A percentile compares a stretch with the other conserved stretches of the same genome.
phyloP scores from a whole-genome alignment of 2,113 vertebrate genomes.

The Amphiprion ocellaris region DNA sequence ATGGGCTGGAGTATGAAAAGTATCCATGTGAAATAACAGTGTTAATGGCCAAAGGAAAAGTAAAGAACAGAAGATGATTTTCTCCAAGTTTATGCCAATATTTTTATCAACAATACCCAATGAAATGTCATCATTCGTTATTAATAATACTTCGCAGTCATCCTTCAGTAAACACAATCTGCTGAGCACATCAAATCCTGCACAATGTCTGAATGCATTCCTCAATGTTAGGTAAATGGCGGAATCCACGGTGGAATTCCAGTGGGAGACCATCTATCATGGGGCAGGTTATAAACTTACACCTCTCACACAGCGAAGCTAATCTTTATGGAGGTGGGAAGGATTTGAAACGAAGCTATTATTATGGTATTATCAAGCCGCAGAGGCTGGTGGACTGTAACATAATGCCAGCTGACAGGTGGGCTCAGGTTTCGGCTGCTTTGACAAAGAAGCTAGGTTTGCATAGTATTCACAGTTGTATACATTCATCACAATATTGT shows the following conservation, averaged over 20 bases:
- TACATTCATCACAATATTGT: background rate
- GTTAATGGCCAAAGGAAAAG: background rate
- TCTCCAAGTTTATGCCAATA: background rate
- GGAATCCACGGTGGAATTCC: constrained; percentile 40
- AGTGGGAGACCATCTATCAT: constrained; percentile 13
- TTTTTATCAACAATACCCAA: background rate
- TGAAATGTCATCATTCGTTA: background rate
- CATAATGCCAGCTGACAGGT: constrained; percentile 4
- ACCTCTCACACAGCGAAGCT: constrained; percentile 8
- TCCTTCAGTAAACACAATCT: background rate
- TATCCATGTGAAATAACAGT: background rate
- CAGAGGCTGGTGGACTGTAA: constrained; percentile 21
- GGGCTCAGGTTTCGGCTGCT: background rate
- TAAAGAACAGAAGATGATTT: background rate
- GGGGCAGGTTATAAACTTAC: constrained; percentile 31
- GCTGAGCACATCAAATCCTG: background rate
- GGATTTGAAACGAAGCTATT: constrained; percentile 24
- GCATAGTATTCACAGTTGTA: background rate
- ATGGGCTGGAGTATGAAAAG: background rate
- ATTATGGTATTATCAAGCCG: constrained; percentile 28
- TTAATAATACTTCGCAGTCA: background rate
- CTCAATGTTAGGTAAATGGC: background rate
- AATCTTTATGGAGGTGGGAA: constrained; percentile 12
- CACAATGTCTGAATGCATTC: background rate
- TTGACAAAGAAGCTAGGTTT: constrained; percentile 1